A percentile compares a stretch with the other conserved stretches of the same genome.
Evolutionary conservation across 2,797 vertebrate species (phyloP).

Genomic region (Enteromius radiatus): DNA sequence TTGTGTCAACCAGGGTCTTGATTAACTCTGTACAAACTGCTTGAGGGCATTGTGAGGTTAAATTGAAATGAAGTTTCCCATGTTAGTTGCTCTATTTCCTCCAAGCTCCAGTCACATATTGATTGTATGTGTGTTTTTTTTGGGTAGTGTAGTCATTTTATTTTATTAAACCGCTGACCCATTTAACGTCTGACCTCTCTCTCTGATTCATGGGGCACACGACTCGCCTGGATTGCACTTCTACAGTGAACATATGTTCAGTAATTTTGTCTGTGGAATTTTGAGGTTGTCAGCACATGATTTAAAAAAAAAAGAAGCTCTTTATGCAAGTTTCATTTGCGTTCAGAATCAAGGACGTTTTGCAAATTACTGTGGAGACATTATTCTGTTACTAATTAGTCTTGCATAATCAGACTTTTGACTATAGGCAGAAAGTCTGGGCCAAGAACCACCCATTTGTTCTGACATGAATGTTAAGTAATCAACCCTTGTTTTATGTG

Average conservation of each 20-base stretch:
- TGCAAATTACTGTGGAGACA: neutral
- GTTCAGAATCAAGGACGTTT: neutral
- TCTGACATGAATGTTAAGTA: neutral
- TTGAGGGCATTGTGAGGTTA: constrained; percentile 4
- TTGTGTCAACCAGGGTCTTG: neutral
- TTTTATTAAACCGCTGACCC: constrained; percentile 45
- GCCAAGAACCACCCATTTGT: neutral
- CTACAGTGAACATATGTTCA: constrained; percentile 17
- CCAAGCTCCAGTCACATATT: neutral
- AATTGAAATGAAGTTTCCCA: constrained; percentile 1
- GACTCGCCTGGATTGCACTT: constrained; percentile 1
- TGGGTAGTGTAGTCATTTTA: constrained; percentile 4
- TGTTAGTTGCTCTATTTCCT: constrained; percentile 29
- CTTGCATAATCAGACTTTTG: constrained; percentile 23
- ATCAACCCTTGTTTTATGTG: neutral
- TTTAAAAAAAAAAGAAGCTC: neutral
- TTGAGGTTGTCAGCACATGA: neutral
- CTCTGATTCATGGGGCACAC: neutral
- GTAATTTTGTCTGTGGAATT: neutral
- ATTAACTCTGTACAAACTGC: constrained; percentile 9
- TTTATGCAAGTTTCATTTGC: constrained; percentile 12
- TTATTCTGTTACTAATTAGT: constrained; percentile 13
- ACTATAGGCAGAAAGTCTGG: neutral
- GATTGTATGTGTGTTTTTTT: constrained; percentile 10
- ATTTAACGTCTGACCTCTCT: constrained; percentile 28